These are phyloP conservation scores for Siniperca knerii DNA, from an alignment of 2,113 vertebrate species.

Conservation along the genomic window DNA sequence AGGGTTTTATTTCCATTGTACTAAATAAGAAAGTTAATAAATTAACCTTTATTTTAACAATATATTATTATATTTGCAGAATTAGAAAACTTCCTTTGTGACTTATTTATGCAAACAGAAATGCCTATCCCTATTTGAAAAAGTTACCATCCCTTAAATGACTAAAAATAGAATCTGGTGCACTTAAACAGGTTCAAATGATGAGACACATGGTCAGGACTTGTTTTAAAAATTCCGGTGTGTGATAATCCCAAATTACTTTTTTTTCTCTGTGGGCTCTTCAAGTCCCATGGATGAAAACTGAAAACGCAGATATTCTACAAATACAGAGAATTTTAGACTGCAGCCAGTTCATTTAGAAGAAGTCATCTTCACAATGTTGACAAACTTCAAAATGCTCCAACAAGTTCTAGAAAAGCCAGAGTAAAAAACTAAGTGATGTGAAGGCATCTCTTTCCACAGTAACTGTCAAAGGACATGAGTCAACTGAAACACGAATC, in stretches of 20 bases:
- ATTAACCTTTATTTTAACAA: neutral
- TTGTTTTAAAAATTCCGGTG: slow-evolving; percentile 40
- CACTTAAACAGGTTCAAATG: slow-evolving; percentile 43
- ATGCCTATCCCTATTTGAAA: slow-evolving; percentile 2
- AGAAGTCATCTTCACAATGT: neutral
- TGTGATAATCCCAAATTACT: slow-evolving; percentile 4
- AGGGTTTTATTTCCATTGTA: neutral
- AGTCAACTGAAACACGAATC: neutral
- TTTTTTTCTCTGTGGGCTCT: neutral
- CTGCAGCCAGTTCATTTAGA: neutral
- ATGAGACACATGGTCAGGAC: slow-evolving; percentile 15
- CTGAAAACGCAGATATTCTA: neutral
- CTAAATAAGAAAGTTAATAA: neutral
- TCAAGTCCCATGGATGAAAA: neutral
- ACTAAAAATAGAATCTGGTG: slow-evolving; percentile 49
- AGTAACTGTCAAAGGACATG: neutral
- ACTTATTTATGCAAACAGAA: slow-evolving; percentile 7
- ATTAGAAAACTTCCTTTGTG: neutral
- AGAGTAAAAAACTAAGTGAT: neutral
- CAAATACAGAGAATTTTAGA: neutral
- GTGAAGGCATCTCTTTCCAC: neutral
- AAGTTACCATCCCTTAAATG: slow-evolving; percentile 14
- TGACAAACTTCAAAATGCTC: neutral
- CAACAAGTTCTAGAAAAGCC: neutral
- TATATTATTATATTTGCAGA: neutral